A percentile compares a stretch with the other conserved stretches of the same genome.
These are phyloP conservation scores for Oreochromis grahami DNA, from an alignment of 2,797 vertebrate genomes.

Conservation along the genomic window DNA sequence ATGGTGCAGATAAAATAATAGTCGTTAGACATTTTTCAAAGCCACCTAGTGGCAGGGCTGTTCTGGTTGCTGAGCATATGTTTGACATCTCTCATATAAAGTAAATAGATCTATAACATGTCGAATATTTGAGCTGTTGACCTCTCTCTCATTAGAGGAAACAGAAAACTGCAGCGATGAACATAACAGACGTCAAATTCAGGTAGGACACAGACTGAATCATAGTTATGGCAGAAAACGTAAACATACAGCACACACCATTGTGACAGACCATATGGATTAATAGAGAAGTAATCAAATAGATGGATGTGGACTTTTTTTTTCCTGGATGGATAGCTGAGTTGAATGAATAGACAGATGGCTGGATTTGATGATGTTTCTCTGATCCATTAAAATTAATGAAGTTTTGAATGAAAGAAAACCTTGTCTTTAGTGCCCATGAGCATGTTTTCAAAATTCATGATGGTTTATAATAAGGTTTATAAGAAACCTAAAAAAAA, in stretches of 20 bases:
- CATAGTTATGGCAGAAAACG: conserved; percentile 9
- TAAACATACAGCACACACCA: neutral
- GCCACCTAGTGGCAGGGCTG: neutral
- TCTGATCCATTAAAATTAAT: neutral
- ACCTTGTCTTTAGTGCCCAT: neutral
- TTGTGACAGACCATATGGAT: conserved; percentile 1
- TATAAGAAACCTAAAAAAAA: fast-evolving
- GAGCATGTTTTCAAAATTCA: neutral
- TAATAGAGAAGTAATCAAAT: neutral
- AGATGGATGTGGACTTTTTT: neutral
- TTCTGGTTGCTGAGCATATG: neutral
- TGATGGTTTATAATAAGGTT: neutral
- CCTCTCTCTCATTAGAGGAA: conserved; percentile 28
- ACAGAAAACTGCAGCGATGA: conserved; percentile 50
- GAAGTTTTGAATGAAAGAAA: neutral
- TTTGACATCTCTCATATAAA: neutral
- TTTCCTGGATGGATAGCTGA: neutral
- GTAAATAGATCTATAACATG: neutral
- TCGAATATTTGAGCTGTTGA: conserved; percentile 1
- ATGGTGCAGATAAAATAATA: neutral
- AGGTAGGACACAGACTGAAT: conserved; percentile 40
- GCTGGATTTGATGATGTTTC: neutral
- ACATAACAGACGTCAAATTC: conserved; percentile 46
- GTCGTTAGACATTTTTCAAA: neutral
- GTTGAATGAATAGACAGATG: neutral